Base-by-base conservation (phyloP, 2,797 vertebrate genomes). In the Xiphorhynchus erythropygius region DNA sequence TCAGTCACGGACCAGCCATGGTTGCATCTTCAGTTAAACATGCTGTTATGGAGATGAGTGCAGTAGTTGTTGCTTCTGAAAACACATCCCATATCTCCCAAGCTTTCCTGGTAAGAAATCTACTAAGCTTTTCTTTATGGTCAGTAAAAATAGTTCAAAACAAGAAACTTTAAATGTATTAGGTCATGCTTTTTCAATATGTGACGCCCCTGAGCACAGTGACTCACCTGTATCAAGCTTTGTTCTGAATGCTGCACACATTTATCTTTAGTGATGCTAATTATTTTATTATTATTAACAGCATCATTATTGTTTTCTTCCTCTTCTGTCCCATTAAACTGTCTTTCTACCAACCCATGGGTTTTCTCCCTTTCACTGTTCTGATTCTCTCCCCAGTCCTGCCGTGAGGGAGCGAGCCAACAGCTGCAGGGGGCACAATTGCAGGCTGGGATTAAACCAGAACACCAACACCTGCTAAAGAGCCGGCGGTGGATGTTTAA, bases 51-150 rank as follows among this genome's bases (percentile, higher is more conserved):
- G 94, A 97, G 21, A 95, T 96, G 60, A 77, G 53, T 18, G 95
- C 97, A 0, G 91, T 96, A 4, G 92, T 97, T 60, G 80, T 96
- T 9, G 82, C 97, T 23, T 97, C 97, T 69, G 59, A 88, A 74
- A 75, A 83, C 3, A 79, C 94, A 37, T 91, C 96, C 5, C n/a
- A 83, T 0, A 8, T 98, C 78, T 50, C 30, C n/a, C 87, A 93
- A 4, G 83, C 94, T 1, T 97, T 98, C 50, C 21, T 41, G 91
- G 97, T 97, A 87, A 92, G 95, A 53, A 49, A 52, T 53, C 14
- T 21, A 49, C 10, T 16, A 14, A n/a, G 6, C 27, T 44, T 49
- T 63, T 41, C 15, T 62, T 83, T 14, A 19, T 46, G n/a, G 41
- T 46, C 30, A 46, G n/a, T 42, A 65, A 57, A 8, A 21, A 37